phyloP scores from a whole-genome alignment of 2,888 invertebrate species.

The Lingula anatina region DNA sequence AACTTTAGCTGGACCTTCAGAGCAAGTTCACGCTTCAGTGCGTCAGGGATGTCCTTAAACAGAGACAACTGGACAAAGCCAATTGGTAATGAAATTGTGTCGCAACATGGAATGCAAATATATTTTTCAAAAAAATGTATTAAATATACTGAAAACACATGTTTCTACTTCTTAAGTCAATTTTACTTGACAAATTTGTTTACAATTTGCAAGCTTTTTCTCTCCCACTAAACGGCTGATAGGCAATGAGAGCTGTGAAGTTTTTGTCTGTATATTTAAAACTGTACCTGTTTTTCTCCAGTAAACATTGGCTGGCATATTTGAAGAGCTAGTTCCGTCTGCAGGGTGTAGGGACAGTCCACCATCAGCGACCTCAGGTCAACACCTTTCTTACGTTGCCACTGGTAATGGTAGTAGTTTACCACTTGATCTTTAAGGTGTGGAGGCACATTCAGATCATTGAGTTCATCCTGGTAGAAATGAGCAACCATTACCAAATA shows the following conservation, averaged over 20 bases:
- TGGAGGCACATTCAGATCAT: conserved; percentile 10
- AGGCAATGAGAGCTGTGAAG: no score
- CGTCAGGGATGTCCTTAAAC: conserved; percentile 8
- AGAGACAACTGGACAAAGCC: conserved; percentile 10
- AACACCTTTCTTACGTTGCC: conserved; percentile 4
- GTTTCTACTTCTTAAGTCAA: no score
- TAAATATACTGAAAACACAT: no score
- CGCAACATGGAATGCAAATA: not conserved
- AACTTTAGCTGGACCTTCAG: conserved; percentile 8
- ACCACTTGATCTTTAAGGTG: conserved; percentile 9
- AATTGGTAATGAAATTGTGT: not conserved
- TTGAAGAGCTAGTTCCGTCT: conserved; percentile 8
- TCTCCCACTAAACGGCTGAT: no score
- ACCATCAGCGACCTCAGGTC: not conserved
- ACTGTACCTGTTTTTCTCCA: not conserved
- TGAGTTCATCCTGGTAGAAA: conserved; percentile 10
- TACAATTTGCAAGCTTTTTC: no score
- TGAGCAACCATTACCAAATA: no score
- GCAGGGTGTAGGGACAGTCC: conserved; percentile 13
- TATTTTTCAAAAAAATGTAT: not conserved
- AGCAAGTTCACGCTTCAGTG: conserved; percentile 11
- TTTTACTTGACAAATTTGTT: no score
- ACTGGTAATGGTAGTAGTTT: conserved; percentile 6
- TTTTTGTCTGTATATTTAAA: not conserved
- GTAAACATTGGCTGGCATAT: conserved; percentile 8